Evolutionary conservation across 2,113 vertebrate genomes (phyloP).

Genomic region (Hyperoodon ampullatus): DNA sequence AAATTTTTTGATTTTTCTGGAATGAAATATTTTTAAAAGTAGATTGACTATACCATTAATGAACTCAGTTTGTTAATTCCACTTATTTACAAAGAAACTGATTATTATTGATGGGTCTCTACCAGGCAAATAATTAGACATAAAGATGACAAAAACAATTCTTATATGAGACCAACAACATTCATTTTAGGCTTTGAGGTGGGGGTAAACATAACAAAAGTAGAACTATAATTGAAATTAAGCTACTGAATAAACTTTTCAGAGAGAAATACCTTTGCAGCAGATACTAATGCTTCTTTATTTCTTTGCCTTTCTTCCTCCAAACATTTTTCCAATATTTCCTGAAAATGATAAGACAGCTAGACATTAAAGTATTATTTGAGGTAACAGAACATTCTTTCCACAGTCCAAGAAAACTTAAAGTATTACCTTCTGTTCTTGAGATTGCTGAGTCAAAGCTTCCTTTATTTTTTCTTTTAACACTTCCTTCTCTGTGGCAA

Average conservation of each 20-base stretch:
- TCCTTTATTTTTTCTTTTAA: conserved; percentile 83
- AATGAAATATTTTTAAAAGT: background rate
- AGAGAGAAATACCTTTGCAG: conserved; percentile 82
- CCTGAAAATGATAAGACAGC: conserved; percentile 78
- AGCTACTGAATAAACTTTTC: background rate
- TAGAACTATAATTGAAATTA: background rate
- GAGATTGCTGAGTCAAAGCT: conserved; percentile 82
- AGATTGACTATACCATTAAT: background rate
- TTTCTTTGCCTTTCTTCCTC: conserved; percentile 84
- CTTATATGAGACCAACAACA: background rate
- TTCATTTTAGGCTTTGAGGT: background rate
- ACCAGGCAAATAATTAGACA: background rate
- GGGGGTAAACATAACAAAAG: background rate
- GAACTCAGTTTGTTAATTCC: background rate
- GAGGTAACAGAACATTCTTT: background rate
- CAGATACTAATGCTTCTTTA: conserved; percentile 81
- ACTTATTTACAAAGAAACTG: background rate
- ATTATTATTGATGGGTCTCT: background rate
- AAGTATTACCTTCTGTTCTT: conserved; percentile 85
- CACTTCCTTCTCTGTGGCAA: conserved; percentile 85
- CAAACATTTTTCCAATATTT: conserved; percentile 84
- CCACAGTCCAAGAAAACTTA: background rate
- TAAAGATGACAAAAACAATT: background rate
- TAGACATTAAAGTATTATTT: background rate
- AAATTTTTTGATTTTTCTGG: background rate